Percentiles rank a stretch among this genome's conserved stretches.
phyloP scores from a whole-genome alignment of 2,113 vertebrate genomes.

The Uria lomvia region DNA sequence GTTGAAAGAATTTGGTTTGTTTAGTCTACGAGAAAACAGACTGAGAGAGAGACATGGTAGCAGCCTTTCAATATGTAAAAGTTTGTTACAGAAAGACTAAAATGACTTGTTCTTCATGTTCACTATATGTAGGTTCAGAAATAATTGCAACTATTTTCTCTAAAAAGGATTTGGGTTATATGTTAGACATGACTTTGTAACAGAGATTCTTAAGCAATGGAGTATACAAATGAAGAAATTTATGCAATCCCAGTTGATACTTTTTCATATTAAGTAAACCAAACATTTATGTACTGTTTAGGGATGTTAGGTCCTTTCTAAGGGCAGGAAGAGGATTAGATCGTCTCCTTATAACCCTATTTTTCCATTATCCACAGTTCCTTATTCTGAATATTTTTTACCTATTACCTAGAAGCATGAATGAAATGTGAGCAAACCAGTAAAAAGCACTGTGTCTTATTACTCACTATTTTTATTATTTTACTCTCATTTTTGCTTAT shows the following conservation, averaged over 20 bases:
- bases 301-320: neutral
- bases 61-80: neutral
- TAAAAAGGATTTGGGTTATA: neutral
- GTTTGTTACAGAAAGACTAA: neutral
- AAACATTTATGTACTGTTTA: neutral
- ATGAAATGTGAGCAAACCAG: neutral
- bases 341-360: neutral
- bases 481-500: neutral
- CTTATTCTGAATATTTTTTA: neutral
- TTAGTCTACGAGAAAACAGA: constrained; percentile 49
- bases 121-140: neutral
- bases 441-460: neutral
- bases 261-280: neutral
- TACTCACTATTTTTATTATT: neutral
- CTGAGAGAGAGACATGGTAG: neutral
- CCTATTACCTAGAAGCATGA: neutral
- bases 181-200: neutral
- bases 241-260: neutral
- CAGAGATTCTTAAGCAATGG: neutral
- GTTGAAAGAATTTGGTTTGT: constrained; percentile 53
- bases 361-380: neutral
- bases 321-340: neutral
- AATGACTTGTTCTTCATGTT: neutral
- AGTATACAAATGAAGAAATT: neutral
- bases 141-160: neutral